phyloP scores from a whole-genome alignment of 1,140 invertebrate genomes.

The Vollenhovia emeryi region DNA sequence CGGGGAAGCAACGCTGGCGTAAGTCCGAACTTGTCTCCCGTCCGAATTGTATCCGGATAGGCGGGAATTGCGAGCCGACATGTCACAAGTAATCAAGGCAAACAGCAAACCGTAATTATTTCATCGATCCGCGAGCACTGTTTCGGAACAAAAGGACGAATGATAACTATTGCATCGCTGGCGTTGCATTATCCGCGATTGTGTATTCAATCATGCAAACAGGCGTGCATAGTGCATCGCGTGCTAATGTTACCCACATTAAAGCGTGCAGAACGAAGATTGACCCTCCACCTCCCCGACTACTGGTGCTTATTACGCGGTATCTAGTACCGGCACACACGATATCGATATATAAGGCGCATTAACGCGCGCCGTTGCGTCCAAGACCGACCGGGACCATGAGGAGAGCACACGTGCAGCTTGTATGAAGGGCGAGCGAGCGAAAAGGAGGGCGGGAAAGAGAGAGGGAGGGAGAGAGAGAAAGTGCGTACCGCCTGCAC shows the following conservation, averaged over 20 bases:
- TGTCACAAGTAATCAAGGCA: background rate
- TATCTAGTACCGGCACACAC: constrained; percentile 67
- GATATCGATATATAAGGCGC: constrained; percentile 64
- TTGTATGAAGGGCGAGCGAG: background rate
- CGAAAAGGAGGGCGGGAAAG: background rate
- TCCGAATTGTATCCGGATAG: background rate
- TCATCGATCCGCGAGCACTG: background rate
- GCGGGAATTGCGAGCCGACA: background rate
- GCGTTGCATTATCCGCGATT: constrained; percentile 23
- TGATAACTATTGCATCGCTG: constrained; percentile 12
- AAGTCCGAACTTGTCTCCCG: background rate
- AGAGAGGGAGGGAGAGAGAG: constrained; percentile 31
- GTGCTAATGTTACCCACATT: constrained; percentile 54
- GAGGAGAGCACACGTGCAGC: constrained; percentile 68
- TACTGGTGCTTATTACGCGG: constrained; percentile 55
- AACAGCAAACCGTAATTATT: background rate
- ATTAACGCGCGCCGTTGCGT: constrained; percentile 70
- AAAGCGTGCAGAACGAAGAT: constrained; percentile 29
- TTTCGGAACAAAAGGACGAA: background rate
- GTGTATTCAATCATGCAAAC: constrained; percentile 26
- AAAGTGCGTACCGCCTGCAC: constrained; percentile 20
- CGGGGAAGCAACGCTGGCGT: background rate
- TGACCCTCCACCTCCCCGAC: background rate
- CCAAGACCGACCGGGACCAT: constrained; percentile 65
- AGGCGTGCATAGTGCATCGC: background rate